Percentiles rank a stretch among this genome's conserved stretches.
phyloP scores from a whole-genome alignment of 2,888 invertebrate genomes.

The Colostygia pectinataria region DNA sequence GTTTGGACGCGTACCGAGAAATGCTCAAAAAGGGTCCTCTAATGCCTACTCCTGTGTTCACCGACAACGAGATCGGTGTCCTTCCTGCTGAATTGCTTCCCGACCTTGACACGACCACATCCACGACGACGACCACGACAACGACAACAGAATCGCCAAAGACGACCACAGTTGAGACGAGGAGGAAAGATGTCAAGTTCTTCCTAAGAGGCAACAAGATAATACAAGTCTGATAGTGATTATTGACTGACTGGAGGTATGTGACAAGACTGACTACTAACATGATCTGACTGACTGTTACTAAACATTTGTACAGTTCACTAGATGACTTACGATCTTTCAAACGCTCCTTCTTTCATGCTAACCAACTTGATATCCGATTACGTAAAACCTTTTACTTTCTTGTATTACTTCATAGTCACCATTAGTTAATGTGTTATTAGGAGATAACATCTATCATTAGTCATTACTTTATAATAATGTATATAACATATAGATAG shows the following conservation, averaged over 20 bases:
- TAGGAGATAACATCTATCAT: not conserved
- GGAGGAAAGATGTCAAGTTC: conserved; percentile 72
- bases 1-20: conserved; percentile 51
- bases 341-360: not conserved
- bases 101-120: conserved; percentile 41
- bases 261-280: conserved; percentile 28
- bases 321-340: conserved; percentile 26
- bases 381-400: conserved; percentile 28
- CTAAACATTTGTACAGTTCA: conserved; percentile 9
- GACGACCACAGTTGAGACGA: conserved; percentile 53
- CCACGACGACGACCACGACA: conserved; percentile 48
- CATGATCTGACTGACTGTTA: conserved; percentile 37
- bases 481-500: too few species aligned
- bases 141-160: conserved; percentile 49
- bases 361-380: conserved; percentile 13
- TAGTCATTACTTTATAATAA: too few species aligned
- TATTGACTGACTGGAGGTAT: conserved; percentile 45
- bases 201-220: conserved; percentile 78
- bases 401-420: conserved; percentile 11
- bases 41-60: conserved; percentile 66
- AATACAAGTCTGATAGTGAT: conserved; percentile 71
- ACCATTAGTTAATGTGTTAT: not conserved
- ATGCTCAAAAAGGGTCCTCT: conserved; percentile 61
- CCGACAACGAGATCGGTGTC: conserved; percentile 72
- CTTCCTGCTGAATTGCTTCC: conserved; percentile 68